These are phyloP conservation scores for Dromaius novaehollandiae DNA, from an alignment of 2,113 vertebrate genomes.

Conservation along the genomic window DNA sequence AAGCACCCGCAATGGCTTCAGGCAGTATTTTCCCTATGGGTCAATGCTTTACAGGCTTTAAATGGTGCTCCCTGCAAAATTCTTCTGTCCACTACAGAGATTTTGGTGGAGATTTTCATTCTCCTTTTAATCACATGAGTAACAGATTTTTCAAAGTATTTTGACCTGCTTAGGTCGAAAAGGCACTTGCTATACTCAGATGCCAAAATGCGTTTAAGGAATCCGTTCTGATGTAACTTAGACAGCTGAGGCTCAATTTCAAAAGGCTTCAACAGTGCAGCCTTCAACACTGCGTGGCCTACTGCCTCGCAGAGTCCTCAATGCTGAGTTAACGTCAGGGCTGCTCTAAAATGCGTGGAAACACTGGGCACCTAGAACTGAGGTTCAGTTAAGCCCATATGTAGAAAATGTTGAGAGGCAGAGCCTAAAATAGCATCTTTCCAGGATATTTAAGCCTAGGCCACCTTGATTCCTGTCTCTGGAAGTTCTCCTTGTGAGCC, in stretches of 20 bases:
- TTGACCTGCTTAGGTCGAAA: constrained; percentile 59
- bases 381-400: neutral
- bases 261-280: constrained; percentile 18
- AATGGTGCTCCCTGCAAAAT: constrained; percentile 17
- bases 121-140: constrained; percentile 48
- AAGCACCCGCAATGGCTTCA: neutral
- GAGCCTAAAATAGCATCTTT: neutral
- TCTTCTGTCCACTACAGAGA: neutral
- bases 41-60: neutral
- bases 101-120: constrained; percentile 31
- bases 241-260: constrained; percentile 54
- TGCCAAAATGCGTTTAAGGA: constrained; percentile 37
- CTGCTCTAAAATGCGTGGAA: neutral
- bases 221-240: constrained; percentile 37
- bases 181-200: constrained; percentile 51
- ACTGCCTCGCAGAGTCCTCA: neutral
- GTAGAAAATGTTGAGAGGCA: neutral
- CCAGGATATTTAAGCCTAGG: neutral
- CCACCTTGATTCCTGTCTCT: neutral
- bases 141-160: constrained; percentile 60
- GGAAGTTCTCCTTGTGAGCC: constrained; percentile 2
- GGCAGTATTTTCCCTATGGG: neutral
- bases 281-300: neutral
- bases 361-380: neutral
- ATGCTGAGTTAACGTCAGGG: neutral